phyloP scores from a whole-genome alignment of 2,113 vertebrate genomes.

The Ciconia maguari region DNA sequence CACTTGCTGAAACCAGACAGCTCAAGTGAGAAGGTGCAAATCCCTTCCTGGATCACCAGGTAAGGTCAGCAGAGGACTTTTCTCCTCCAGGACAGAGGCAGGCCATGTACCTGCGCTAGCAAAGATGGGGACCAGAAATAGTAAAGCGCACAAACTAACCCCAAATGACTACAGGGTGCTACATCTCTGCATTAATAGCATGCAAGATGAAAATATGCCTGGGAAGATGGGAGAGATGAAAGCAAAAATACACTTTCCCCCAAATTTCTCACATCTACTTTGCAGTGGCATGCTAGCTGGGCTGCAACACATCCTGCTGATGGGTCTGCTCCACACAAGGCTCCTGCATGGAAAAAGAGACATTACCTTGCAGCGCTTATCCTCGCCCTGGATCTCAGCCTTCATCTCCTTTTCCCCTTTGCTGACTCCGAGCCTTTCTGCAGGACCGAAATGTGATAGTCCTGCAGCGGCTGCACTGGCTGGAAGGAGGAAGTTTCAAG shows the following conservation, averaged over 20 bases:
- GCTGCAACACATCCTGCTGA: neutral
- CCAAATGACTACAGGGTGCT: neutral
- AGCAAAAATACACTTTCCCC: neutral
- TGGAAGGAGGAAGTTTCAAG: neutral
- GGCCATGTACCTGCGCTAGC: neutral
- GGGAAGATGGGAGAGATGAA: neutral
- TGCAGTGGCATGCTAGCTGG: neutral
- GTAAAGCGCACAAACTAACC: neutral
- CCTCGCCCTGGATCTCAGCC: neutral
- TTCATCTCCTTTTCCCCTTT: neutral
- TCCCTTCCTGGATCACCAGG: neutral
- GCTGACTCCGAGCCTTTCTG: neutral
- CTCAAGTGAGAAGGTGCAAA: neutral
- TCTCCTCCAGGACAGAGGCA: neutral
- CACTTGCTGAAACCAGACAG: neutral
- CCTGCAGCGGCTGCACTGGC: neutral
- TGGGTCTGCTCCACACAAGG: neutral
- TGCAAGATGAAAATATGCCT: neutral
- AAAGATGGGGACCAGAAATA: neutral
- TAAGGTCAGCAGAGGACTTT: neutral
- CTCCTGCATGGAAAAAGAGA: neutral
- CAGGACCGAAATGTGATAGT: neutral
- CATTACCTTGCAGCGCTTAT: neutral
- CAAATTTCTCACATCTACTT: fast-evolving
- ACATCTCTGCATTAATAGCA: neutral